phyloP scores from a whole-genome alignment of 2,113 vertebrate species.

The Thinocorus orbignyianus region DNA sequence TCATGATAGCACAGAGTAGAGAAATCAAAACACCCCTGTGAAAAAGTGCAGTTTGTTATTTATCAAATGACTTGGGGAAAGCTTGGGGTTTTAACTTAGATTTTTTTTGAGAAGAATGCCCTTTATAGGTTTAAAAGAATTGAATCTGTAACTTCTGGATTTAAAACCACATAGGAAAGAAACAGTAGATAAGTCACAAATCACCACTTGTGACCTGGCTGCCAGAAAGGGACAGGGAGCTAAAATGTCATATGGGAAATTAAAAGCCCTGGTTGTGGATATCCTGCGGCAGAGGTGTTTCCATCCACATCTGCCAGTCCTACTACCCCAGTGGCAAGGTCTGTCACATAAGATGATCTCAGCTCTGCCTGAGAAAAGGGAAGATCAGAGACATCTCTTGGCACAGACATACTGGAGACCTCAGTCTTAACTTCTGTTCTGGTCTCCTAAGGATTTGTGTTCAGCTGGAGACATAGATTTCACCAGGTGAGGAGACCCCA shows the following conservation, averaged over 20 bases:
- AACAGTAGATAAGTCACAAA: background rate
- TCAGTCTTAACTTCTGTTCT: background rate
- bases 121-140: background rate
- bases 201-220: background rate
- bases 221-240: background rate
- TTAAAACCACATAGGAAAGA: background rate
- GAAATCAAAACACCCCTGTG: background rate
- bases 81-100: background rate
- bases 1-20: rapidly evolving
- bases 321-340: background rate
- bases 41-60: background rate
- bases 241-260: background rate
- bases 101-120: background rate
- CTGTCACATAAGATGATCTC: background rate
- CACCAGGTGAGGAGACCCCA: background rate
- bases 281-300: background rate
- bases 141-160: background rate
- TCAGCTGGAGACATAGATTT: background rate
- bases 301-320: background rate
- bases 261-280: background rate
- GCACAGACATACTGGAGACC: background rate
- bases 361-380: background rate
- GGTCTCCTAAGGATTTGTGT: background rate
- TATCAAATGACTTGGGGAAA: background rate
- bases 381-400: background rate